Base-by-base conservation (phyloP, 2,888 invertebrate genomes). In the Lacanobia wlatinum region DNA sequence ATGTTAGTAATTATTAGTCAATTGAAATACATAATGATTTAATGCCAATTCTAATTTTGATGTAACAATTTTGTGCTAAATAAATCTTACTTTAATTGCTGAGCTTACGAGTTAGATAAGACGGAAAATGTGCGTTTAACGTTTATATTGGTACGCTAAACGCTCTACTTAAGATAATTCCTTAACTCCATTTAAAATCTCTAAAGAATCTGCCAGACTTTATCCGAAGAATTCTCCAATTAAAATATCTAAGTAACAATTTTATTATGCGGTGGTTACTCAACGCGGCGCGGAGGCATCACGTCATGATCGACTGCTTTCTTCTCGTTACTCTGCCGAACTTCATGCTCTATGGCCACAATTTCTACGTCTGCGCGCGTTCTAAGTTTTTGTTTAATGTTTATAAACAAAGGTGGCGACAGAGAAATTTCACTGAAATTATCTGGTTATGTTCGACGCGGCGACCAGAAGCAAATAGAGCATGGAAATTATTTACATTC, bases 371-470 rank as follows among this genome's bases (percentile, higher is more conserved):
- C 71, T 73, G 58, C 82, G 67, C 56, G 79, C 68, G 56, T 53
- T 68, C 16, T 53, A 52, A 59, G 38, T 80, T 73, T 74, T 72
- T 78, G 53, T 76, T 74, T 21, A 52, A 8, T 80, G 79, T 80
- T 83, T 80, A 82, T 80, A 84, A 86, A 84, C 85, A 84, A 86
- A 82, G 52, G 61, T 77, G 64, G 58, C 69, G 16, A 69, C 78
- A 70, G 73, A 73, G 80, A 84, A 74, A 78, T 71, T 73, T 59
- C 58, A 14, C 63, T 56, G n/a, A 73, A 78, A 73, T 70, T 73
- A 56, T 70, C 67, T 82, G 40, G 52, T 79, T 72, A 64, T 67
- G 59, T 48, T 50, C 28, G 46, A 5, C 16, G 50, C 55, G n/a
- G 12, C 48, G 21, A 21, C 70, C 18, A 38, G 16, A 4, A 9